These are phyloP conservation scores for Troides aeacus DNA, from an alignment of 2,888 invertebrate species.

Conservation along the genomic window DNA sequence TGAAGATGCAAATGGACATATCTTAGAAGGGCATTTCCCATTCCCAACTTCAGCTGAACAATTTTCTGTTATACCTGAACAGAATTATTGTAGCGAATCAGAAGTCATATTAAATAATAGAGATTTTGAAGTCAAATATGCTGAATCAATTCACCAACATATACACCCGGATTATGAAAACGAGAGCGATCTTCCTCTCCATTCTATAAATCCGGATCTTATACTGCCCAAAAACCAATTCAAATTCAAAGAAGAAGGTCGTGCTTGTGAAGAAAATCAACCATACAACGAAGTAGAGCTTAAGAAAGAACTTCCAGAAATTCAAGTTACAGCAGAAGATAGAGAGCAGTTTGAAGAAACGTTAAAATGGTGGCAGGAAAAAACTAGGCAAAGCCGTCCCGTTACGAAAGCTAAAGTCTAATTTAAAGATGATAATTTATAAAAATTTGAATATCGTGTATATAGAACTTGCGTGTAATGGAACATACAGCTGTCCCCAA, in stretches of 20 bases:
- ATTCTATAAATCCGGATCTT: constrained; percentile 57
- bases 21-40: constrained; percentile 74
- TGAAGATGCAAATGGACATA: constrained; percentile 72
- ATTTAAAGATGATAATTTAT: constrained; percentile 28
- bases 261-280: constrained; percentile 60
- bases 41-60: constrained; percentile 75
- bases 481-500: constrained; percentile 77
- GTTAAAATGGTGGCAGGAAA: constrained; percentile 77
- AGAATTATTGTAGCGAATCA: constrained; percentile 63
- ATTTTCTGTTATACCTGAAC: constrained; percentile 76
- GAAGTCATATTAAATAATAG: constrained; percentile 64
- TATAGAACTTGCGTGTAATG: constrained; percentile 37
- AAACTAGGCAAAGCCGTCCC: constrained; percentile 62
- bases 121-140: constrained; percentile 74
- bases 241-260: constrained; percentile 63
- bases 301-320: constrained; percentile 72
- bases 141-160: constrained; percentile 63
- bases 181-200: constrained; percentile 50
- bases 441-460: constrained; percentile 43
- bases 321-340: constrained; percentile 73
- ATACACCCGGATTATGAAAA: constrained; percentile 51
- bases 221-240: constrained; percentile 57
- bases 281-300: constrained; percentile 72
- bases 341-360: constrained; percentile 75
- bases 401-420: constrained; percentile 44